phyloP scores from a whole-genome alignment of 2,113 vertebrate genomes.

The Solenodon paradoxus region DNA sequence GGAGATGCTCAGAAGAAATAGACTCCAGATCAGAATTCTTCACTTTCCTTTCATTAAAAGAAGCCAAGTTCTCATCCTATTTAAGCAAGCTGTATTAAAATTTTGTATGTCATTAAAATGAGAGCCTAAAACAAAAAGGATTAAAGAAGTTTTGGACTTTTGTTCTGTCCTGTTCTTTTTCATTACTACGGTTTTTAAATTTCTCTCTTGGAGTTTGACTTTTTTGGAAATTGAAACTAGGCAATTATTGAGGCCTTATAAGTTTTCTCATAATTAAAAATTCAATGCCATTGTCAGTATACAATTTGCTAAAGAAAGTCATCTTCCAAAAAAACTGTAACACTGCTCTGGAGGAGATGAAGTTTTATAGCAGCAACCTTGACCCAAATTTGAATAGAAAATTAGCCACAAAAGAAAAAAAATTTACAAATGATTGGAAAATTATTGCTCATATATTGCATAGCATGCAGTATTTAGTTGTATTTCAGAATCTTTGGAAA shows the following conservation, averaged over 20 bases:
- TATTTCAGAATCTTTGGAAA: slow-evolving; percentile 23
- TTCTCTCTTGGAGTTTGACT: neutral
- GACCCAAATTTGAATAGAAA: neutral
- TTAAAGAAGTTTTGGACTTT: neutral
- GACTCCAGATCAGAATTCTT: neutral
- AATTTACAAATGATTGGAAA: neutral
- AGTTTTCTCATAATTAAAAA: slow-evolving; percentile 1
- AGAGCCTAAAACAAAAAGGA: neutral
- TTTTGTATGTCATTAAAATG: neutral
- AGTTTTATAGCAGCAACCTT: neutral
- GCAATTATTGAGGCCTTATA: neutral
- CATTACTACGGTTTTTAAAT: neutral
- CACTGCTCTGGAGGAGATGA: slow-evolving; percentile 9
- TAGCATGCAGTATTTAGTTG: neutral
- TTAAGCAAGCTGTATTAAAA: neutral
- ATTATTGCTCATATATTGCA: neutral
- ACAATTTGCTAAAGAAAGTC: slow-evolving; percentile 31
- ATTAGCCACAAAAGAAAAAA: neutral
- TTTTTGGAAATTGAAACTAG: neutral
- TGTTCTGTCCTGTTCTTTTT: neutral
- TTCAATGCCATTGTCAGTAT: neutral
- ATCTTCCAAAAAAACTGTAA: neutral
- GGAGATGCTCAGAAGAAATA: neutral
- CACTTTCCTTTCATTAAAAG: neutral
- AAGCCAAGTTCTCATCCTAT: neutral